These are phyloP conservation scores for Ectropis crepuscularia DNA, from an alignment of 2,888 invertebrate genomes.

Conservation along the genomic window DNA sequence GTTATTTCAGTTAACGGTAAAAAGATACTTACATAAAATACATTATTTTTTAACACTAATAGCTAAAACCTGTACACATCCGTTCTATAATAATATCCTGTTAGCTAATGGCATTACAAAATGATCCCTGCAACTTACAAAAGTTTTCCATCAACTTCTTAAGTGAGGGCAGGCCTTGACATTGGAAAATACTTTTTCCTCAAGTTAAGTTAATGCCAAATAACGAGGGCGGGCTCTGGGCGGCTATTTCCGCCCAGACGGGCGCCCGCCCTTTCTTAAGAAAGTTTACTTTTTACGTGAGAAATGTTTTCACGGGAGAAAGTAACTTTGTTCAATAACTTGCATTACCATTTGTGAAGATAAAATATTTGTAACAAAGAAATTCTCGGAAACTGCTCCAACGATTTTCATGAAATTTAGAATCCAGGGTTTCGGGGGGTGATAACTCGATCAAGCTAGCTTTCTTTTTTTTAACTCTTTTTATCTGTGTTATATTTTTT, in stretches of 20 bases:
- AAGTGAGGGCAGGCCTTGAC: conserved; percentile 67
- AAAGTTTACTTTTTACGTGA: conserved; percentile 66
- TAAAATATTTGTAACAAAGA: not conserved
- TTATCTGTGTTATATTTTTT: no score
- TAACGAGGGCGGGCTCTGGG: conserved; percentile 73
- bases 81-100: no score
- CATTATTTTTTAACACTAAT: not conserved
- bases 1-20: no score
- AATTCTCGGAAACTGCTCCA: not conserved
- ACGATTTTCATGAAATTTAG: not conserved
- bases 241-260: conserved; percentile 69
- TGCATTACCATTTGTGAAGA: conserved; percentile 39
- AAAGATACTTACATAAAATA: not conserved
- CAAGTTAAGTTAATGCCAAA: conserved; percentile 74
- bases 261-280: conserved; percentile 66
- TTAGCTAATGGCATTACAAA: not conserved
- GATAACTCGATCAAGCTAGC: no score
- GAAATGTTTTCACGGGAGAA: conserved; percentile 23
- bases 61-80: not conserved
- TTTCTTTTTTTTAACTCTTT: no score
- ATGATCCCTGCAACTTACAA: conserved; percentile 7
- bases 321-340: conserved; percentile 36
- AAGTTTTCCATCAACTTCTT: conserved; percentile 53
- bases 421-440: no score
- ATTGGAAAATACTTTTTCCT: conserved; percentile 77